Percentiles rank a stretch among this genome's conserved stretches.
These are phyloP conservation scores for Glaucopsyche alexis DNA, from an alignment of 2,888 invertebrate species.

Conservation along the genomic window DNA sequence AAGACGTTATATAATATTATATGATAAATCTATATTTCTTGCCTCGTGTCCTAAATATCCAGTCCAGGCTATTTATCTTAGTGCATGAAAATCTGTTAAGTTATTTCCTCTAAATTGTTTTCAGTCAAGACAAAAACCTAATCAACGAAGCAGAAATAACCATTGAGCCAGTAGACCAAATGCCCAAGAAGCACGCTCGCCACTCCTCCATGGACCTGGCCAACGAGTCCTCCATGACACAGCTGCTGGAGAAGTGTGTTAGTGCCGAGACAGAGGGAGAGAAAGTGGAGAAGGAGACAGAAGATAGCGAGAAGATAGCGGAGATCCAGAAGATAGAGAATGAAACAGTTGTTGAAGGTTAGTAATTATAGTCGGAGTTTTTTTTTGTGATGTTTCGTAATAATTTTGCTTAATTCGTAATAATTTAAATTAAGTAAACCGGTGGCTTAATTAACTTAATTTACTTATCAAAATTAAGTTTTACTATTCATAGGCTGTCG, in stretches of 20 bases:
- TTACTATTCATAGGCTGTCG: too few relatives aligned
- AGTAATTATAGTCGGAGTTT: background rate
- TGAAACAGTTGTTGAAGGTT: slow-evolving; percentile 36
- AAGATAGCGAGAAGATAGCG: slow-evolving; percentile 38
- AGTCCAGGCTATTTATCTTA: too few relatives aligned
- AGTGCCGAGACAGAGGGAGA: slow-evolving; percentile 44
- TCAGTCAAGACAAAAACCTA: slow-evolving; percentile 67
- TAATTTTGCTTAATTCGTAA: too few relatives aligned
- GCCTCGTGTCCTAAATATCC: too few relatives aligned
- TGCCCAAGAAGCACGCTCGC: slow-evolving; percentile 63
- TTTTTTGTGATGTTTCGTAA: too few relatives aligned
- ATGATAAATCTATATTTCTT: too few relatives aligned
- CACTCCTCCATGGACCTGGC: slow-evolving; percentile 77
- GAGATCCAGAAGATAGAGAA: slow-evolving; percentile 43
- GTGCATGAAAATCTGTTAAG: too few relatives aligned
- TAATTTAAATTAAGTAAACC: too few relatives aligned
- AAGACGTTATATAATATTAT: too few relatives aligned
- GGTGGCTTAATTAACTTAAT: too few relatives aligned
- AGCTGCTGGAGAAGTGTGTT: slow-evolving; percentile 73
- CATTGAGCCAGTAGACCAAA: slow-evolving; percentile 61
- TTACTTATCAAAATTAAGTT: too few relatives aligned
- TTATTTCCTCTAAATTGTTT: background rate
- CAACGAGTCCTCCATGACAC: slow-evolving; percentile 64
- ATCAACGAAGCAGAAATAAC: slow-evolving; percentile 72
- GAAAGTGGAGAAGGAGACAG: slow-evolving; percentile 36